Evolutionary conservation across 2,888 invertebrate genomes (phyloP), one percentile per base, ranked within the genome.

Genomic region (Trachelus tabidus): DNA sequence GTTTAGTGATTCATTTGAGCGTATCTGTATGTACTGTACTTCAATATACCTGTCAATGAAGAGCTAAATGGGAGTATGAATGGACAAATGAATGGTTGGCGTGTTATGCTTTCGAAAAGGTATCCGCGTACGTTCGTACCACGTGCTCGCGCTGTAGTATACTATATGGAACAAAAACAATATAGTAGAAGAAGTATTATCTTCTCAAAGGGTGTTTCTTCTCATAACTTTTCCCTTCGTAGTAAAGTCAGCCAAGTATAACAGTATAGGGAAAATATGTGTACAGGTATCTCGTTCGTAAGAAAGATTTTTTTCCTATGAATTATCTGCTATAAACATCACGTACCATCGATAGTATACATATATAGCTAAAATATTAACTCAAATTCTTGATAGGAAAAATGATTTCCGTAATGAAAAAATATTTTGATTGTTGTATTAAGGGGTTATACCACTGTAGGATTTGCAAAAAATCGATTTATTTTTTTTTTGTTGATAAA

Each of bases 51-150:
- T 56, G 56, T 56, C 56, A 56, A 56, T 56, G 56, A 56, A 71
- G 71, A 71, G 71, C 33, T 71, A 71, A 33, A n/a, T 71, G 71
- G 71, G 31, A 15, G 33, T 71, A 71, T 79, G 80, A 81, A 81
- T 81, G 77, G 75, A 83, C 80, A 80, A 81, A 81, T 83, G 78
- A 82, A 81, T 81, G 80, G 77, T 77, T 78, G 71, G 78, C 81
- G 80, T 76, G 77, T 56, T 75, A 34, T 77, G 74, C 75, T 77
- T 77, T 81, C 78, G 76, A 73, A 76, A 79, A 79, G 81, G 79
- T 79, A 77, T 79, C 80, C 79, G 75, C 71, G 73, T 75, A 56
- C 23, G 23, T 56, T 56, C 56, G 23, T 23, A 56, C 80, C 81
- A 82, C 81, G 80, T 78, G 81, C 79, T 56, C 9, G 56, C 56